phyloP scores from a whole-genome alignment of 53 echinoderm and acorn worm species.

The Arbacia lixula region DNA sequence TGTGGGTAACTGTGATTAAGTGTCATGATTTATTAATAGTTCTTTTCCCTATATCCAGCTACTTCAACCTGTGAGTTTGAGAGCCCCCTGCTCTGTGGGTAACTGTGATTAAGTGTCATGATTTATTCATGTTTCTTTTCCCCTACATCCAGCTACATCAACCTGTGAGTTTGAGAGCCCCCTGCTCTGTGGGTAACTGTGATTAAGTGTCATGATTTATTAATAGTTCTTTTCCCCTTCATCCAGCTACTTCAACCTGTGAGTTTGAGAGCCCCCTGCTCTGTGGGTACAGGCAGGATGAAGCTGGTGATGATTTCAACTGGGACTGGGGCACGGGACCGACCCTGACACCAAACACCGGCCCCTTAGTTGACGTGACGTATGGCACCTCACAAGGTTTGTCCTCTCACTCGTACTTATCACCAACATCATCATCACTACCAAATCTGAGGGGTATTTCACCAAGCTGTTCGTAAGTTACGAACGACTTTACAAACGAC shows the following conservation, averaged over 20 bases:
- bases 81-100: conserved; percentile 29
- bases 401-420: no score
- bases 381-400: conserved; percentile 71
- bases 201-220: no score
- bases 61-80: conserved; percentile 52
- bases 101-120: no score
- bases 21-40: no score
- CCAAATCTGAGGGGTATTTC: no score
- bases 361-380: conserved; percentile 71
- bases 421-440: no score
- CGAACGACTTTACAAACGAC: no score
- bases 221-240: no score
- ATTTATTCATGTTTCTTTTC: no score
- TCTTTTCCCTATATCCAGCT: conserved; percentile 8
- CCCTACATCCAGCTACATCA: conserved; percentile 10
- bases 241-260: conserved; percentile 31
- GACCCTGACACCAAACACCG: conserved; percentile 75
- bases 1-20: no score
- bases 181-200: conserved; percentile 52
- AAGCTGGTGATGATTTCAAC: conserved; percentile 73
- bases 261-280: conserved; percentile 27
- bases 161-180: conserved; percentile 48
- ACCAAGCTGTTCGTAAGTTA: no score
- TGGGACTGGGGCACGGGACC: conserved; percentile 66
- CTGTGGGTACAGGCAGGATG: conserved; percentile 66